Percentiles rank a stretch among this genome's conserved stretches.
phyloP scores from a whole-genome alignment of 2,113 vertebrate species.

The Corynorhinus townsendii region DNA sequence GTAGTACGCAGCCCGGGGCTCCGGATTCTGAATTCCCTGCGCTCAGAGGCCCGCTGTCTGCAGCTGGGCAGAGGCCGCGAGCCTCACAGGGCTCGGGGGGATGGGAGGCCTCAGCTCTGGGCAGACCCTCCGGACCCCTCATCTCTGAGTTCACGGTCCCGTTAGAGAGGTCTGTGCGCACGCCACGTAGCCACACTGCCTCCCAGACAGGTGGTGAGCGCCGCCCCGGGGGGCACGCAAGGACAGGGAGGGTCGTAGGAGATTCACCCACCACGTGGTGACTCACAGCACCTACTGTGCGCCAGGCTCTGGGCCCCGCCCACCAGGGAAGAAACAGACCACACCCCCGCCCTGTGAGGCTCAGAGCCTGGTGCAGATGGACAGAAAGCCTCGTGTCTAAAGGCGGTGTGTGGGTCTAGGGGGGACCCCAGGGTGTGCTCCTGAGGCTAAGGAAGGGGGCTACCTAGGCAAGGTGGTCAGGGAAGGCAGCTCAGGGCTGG shows the following conservation, averaged over 20 bases:
- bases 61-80: not conserved
- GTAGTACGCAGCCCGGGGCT: not conserved
- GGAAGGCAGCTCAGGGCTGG: not conserved
- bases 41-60: fast-evolving
- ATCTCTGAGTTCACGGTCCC: fast-evolving
- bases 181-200: fast-evolving
- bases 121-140: fast-evolving
- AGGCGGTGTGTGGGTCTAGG: too few relatives aligned
- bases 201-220: not conserved
- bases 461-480: fast-evolving
- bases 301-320: fast-evolving
- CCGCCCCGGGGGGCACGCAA: not conserved
- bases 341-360: fast-evolving
- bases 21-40: fast-evolving
- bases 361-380: not conserved
- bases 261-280: fast-evolving
- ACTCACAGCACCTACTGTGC: not conserved
- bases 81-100: fast-evolving
- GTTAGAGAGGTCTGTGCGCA: fast-evolving
- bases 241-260: not conserved
- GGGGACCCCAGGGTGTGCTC: fast-evolving
- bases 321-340: not conserved
- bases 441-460: not conserved
- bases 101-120: not conserved
- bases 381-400: not conserved